Percentiles rank a stretch among this genome's conserved stretches.
phyloP scores from a whole-genome alignment of 1,140 invertebrate species.

The Idris sp. region DNA sequence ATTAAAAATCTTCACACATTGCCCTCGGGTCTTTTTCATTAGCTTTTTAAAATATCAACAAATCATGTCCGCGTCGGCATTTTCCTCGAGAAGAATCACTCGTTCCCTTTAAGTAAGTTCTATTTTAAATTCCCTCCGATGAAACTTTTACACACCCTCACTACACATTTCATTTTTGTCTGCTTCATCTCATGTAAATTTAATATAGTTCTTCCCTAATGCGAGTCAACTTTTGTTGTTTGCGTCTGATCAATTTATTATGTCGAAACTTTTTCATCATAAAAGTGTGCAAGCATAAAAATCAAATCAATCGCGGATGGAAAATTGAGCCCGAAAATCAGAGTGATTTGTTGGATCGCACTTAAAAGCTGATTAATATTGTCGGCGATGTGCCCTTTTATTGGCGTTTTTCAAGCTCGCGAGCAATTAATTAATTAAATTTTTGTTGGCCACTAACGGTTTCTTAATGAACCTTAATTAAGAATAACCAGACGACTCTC shows the following conservation, averaged over 20 bases:
- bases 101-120: constrained; percentile 19
- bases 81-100: not conserved
- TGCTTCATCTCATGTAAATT: constrained; percentile 42
- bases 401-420: constrained; percentile 8
- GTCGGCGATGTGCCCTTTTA: not conserved
- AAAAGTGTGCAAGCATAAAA: constrained; percentile 13
- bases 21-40: too few relatives aligned
- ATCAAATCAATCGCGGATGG: constrained; percentile 22
- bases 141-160: constrained; percentile 22
- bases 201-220: constrained; percentile 25
- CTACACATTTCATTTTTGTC: constrained; percentile 32
- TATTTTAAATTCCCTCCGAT: constrained; percentile 18
- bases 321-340: not conserved
- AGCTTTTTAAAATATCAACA: not conserved
- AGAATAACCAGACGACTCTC: constrained; percentile 19
- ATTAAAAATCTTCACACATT: too few relatives aligned
- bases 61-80: constrained; percentile 1
- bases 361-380: constrained; percentile 33
- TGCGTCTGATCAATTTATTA: constrained; percentile 34
- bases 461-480: constrained; percentile 42
- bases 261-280: constrained; percentile 13
- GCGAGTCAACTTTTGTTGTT: constrained; percentile 25
- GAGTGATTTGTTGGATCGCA: constrained; percentile 12
- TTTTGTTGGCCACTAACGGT: constrained; percentile 35
- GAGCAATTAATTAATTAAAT: constrained; percentile 30